Conservation (phyloP, 2,888 invertebrate genomes). For the Agonopterix subpropinquella region DNA sequence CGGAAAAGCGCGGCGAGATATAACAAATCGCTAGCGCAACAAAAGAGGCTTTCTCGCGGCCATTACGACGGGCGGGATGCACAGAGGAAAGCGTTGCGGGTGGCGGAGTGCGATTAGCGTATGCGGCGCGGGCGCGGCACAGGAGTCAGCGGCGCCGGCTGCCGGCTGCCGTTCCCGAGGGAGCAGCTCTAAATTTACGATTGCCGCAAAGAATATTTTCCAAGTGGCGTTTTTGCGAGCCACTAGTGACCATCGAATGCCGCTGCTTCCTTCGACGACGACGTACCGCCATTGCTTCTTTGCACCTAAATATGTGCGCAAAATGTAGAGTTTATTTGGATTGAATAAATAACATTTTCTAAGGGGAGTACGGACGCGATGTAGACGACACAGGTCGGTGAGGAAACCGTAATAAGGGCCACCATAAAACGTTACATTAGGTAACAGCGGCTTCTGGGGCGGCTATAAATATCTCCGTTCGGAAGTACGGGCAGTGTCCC, state of each 20-base stretch:
- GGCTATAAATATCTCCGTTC: constrained; percentile 74
- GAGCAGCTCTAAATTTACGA: constrained; percentile 54
- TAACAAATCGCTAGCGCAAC: constrained; percentile 70
- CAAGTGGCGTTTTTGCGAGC: constrained; percentile 54
- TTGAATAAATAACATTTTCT: constrained; percentile 54
- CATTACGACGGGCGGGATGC: constrained; percentile 56
- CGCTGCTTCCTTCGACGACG: constrained; percentile 15
- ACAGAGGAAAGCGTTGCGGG: constrained; percentile 30
- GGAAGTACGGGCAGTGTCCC: constrained; percentile 72
- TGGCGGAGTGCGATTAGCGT: constrained; percentile 54
- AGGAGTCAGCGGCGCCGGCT: constrained; percentile 40
- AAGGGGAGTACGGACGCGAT: constrained; percentile 26
- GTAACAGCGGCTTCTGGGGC: constrained; percentile 73
- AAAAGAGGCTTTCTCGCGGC: constrained; percentile 72
- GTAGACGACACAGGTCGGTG: constrained; percentile 45
- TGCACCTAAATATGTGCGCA: constrained; percentile 23
- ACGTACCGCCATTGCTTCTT: constrained; percentile 14
- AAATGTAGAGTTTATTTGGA: constrained; percentile 33
- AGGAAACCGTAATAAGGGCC: constrained; percentile 70
- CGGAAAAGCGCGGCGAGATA: constrained; percentile 64
- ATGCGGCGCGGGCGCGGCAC: constrained; percentile 44
- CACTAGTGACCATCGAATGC: constrained; percentile 44
- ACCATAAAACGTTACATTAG: constrained; percentile 75
- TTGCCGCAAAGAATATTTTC: constrained; percentile 70
- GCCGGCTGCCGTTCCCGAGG: constrained; percentile 33